Conservation (phyloP, 2,888 invertebrate genomes). For the Philereme transversata region DNA sequence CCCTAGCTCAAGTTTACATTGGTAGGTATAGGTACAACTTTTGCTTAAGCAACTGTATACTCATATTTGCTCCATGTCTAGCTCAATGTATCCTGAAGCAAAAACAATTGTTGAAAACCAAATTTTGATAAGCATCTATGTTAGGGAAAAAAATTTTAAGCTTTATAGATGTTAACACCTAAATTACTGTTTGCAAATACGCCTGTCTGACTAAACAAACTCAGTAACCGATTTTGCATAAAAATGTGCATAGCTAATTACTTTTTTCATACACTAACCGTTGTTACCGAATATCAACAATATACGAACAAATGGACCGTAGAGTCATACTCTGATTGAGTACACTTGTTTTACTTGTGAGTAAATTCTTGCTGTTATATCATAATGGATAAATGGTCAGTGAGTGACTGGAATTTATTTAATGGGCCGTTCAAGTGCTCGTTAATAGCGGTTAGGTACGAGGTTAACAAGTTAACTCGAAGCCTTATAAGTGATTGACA, state of each 20-base stretch:
- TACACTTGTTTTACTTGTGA: constrained; percentile 6
- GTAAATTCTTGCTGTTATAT: constrained; percentile 16
- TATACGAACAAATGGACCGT: constrained; percentile 25
- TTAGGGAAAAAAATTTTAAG: constrained; percentile 6
- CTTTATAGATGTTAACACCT: constrained; percentile 3
- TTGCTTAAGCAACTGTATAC: too few relatives aligned
- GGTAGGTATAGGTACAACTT: too few relatives aligned
- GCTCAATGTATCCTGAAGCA: too few relatives aligned
- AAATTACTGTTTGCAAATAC: constrained; percentile 9
- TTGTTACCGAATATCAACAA: constrained; percentile 26
- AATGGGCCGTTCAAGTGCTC: constrained; percentile 7
- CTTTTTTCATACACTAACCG: constrained; percentile 20
- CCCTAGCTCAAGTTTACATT: too few relatives aligned
- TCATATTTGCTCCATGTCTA: too few relatives aligned
- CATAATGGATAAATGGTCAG: constrained; percentile 15
- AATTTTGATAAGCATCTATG: background rate
- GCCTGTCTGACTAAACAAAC: background rate
- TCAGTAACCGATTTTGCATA: constrained; percentile 9
- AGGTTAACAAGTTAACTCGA: constrained; percentile 9
- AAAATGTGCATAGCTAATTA: constrained; percentile 17
- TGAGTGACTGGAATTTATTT: constrained; percentile 12
- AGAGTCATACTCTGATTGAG: constrained; percentile 25
- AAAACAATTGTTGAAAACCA: background rate
- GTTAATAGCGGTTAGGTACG: constrained; percentile 1
- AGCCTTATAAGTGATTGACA: background rate